Evolutionary conservation across 1,140 invertebrate species (phyloP).

Genomic region (Anoplolepis gracilipes): DNA sequence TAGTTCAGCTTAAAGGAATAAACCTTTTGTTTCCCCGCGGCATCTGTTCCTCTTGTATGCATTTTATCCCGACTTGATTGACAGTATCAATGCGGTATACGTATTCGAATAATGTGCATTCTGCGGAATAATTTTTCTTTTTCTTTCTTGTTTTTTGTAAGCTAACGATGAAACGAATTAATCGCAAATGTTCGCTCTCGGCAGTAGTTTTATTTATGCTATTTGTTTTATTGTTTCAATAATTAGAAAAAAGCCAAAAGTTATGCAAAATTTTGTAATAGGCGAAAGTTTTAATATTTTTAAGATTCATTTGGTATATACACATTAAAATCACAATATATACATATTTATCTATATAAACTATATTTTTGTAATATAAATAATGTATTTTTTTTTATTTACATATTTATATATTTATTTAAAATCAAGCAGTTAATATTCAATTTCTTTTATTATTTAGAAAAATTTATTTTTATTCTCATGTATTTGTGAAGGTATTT

Average conservation of each 20-base stretch:
- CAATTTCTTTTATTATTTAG: background rate
- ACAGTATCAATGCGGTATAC: conserved; percentile 30
- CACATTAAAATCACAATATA: background rate
- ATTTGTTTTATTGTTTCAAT: background rate
- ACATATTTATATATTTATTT: too few relatives aligned
- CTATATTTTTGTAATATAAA: background rate
- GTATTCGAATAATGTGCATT: background rate
- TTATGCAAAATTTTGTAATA: background rate
- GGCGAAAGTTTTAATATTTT: background rate
- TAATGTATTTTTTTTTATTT: background rate
- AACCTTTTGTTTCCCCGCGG: conserved; percentile 35
- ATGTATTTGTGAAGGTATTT: background rate
- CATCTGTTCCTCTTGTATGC: background rate
- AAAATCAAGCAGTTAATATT: too few relatives aligned
- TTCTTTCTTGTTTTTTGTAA: background rate
- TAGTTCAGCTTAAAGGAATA: too few relatives aligned
- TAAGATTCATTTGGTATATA: background rate
- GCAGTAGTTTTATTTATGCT: background rate
- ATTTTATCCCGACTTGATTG: conserved; percentile 16
- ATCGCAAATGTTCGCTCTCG: too few relatives aligned
- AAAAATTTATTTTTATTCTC: background rate
- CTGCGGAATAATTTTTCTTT: conserved; percentile 28
- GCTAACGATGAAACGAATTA: background rate
- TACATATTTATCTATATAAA: background rate
- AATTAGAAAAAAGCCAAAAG: too few relatives aligned